phyloP scores from a whole-genome alignment of 2,888 invertebrate species.

The Zhengitettix transpicula region DNA sequence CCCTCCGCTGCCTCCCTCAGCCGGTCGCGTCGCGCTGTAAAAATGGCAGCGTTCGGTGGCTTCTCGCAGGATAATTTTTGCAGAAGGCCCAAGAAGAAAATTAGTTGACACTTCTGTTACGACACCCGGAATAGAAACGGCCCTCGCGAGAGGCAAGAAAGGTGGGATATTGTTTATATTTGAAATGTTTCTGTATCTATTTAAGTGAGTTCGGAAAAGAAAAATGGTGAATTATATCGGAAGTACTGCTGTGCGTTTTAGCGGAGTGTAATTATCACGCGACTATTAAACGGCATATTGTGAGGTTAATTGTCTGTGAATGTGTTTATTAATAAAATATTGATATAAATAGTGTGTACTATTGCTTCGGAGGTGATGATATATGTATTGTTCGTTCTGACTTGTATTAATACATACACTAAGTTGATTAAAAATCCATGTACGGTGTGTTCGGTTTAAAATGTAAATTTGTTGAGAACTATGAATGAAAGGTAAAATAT shows the following conservation, averaged over 20 bases:
- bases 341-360: not conserved
- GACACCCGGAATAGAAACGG: conserved; percentile 12
- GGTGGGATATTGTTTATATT: conserved; percentile 15
- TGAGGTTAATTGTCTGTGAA: not conserved
- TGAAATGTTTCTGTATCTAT: conserved; percentile 12
- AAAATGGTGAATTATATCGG: conserved; percentile 13
- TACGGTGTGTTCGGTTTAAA: not conserved
- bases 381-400: not conserved
- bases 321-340: too few species aligned
- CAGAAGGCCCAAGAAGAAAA: conserved; percentile 35
- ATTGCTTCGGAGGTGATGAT: not conserved
- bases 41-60: conserved; percentile 33
- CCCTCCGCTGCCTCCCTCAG: conserved; percentile 15
- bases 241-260: conserved; percentile 13
- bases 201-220: conserved; percentile 14
- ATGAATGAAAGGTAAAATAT: not conserved
- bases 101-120: conserved; percentile 30
- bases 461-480: not conserved
- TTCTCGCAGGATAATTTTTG: conserved; percentile 32
- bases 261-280: conserved; percentile 13
- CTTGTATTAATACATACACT: conserved; percentile 1
- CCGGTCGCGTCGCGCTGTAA: conserved; percentile 21
- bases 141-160: conserved; percentile 17
- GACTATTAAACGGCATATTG: not conserved
- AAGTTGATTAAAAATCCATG: not conserved